Evolutionary conservation across 2,797 vertebrate genomes (phyloP), one percentile per base, ranked within the genome.

Genomic region (Falco novaeseelandiae): DNA sequence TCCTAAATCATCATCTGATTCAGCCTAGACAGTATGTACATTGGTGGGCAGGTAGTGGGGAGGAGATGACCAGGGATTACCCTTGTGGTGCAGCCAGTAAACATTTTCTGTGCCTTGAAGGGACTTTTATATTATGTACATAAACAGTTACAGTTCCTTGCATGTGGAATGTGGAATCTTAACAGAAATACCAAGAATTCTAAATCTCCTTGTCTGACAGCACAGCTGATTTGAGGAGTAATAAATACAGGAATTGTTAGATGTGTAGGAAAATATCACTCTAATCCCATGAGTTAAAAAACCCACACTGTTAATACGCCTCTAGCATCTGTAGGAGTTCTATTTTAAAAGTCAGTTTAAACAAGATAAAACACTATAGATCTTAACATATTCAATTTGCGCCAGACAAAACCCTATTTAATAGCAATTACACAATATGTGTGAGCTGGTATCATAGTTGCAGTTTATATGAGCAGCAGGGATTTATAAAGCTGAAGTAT

Each of bases 321-420:
- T 84, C 62, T 52, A 69, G 91, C 87, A 85, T 93, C 93, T 79
- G 51, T 89, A 82, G 91, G 86, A 92, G 61, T 89, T 95, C 78
- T 82, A 83, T 88, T 96, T 95, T 85, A 78, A 84, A 96, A 95
- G 63, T 42, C 73, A 93, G 85, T 96, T 97, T 96, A 93, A 97
- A 93, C 54, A 70, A 61, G 95, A 96, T 93, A 76, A 94, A 81
- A 88, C 73, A 44, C 63, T 83, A 80, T 78, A 93, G 81, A 97
- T 91, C 94, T 96, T 93, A 87, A 83, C 92, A 30, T 88, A 96
- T 83, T 96, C 95, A 93, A 65, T 94, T 96, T 89, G 52, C 80
- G 81, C 57, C 95, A 96, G 93, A 96, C 89, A 90, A 94, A 95
- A 73, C 87, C 83, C 94, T 88, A 10, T 87, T 95, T 96, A 97